Evolutionary conservation across 2,113 vertebrate genomes (phyloP).

Genomic region (Diglossa brunneiventris): DNA sequence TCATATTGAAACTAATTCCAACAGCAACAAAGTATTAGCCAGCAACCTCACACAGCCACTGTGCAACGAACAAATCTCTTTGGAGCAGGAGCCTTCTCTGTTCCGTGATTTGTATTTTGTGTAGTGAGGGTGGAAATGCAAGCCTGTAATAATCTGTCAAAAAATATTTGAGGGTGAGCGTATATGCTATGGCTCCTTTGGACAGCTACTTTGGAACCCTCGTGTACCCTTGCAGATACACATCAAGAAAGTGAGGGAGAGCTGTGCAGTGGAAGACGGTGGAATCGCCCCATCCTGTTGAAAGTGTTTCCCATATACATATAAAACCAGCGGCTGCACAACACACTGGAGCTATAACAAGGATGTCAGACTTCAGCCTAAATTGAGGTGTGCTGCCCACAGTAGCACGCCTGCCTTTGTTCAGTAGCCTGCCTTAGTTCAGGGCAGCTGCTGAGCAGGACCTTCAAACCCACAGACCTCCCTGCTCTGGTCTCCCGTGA

Average conservation of each 20-base stretch:
- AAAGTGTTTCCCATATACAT: neutral
- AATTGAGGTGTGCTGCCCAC: rapidly evolving
- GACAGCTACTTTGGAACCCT: neutral
- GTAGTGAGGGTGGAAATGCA: neutral
- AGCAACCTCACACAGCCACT: conserved; percentile 7
- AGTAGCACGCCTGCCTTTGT: neutral
- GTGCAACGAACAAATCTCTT: neutral
- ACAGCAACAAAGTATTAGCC: conserved; percentile 44
- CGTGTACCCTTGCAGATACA: neutral
- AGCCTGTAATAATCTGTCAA: neutral
- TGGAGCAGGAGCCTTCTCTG: neutral
- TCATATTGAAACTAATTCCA: conserved; percentile 46
- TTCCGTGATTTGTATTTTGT: neutral
- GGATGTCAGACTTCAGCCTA: neutral
- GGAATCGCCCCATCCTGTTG: neutral
- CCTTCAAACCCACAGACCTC: neutral
- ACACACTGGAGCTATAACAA: neutral
- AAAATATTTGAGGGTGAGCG: neutral
- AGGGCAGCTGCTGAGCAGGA: neutral
- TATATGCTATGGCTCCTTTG: neutral
- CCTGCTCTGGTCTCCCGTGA: neutral
- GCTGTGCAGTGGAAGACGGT: neutral
- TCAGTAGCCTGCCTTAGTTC: neutral
- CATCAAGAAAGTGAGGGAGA: neutral
- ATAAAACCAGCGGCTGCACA: neutral